A percentile compares a stretch with the other conserved stretches of the same genome.
These are phyloP conservation scores for Phasianus colchicus DNA, from an alignment of 2,113 vertebrate species.

Conservation along the genomic window DNA sequence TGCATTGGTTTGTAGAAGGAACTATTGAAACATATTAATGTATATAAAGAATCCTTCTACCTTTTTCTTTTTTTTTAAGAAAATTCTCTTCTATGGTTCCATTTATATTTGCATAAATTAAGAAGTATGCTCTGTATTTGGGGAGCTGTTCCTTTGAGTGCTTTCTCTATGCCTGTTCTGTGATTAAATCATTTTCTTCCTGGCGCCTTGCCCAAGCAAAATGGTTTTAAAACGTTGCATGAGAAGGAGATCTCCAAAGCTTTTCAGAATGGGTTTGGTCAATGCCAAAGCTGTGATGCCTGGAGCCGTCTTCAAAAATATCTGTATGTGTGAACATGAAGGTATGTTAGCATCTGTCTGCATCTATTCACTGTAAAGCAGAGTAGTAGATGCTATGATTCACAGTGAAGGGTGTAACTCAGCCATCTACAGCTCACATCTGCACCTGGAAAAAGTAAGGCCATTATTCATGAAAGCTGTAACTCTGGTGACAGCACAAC, in stretches of 20 bases:
- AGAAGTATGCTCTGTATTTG: background rate
- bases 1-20: background rate
- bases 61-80: background rate
- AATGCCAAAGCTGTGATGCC: background rate
- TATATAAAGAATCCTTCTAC: background rate
- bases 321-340: background rate
- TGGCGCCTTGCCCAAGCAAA: background rate
- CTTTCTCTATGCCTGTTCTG: background rate
- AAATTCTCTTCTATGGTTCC: background rate
- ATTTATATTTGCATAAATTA: constrained; percentile 9
- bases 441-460: background rate
- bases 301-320: background rate
- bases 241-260: background rate
- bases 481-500: background rate
- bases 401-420: background rate
- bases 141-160: constrained; percentile 14
- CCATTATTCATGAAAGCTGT: background rate
- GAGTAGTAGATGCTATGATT: background rate
- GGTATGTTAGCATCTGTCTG: background rate
- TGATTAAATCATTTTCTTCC: constrained; percentile 33
- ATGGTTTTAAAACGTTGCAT: background rate
- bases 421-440: background rate
- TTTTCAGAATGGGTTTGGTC: background rate
- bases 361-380: background rate
- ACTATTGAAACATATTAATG: background rate